Evolutionary conservation across 2,888 invertebrate species (phyloP).

Genomic region (Drosophila subquinaria): DNA sequence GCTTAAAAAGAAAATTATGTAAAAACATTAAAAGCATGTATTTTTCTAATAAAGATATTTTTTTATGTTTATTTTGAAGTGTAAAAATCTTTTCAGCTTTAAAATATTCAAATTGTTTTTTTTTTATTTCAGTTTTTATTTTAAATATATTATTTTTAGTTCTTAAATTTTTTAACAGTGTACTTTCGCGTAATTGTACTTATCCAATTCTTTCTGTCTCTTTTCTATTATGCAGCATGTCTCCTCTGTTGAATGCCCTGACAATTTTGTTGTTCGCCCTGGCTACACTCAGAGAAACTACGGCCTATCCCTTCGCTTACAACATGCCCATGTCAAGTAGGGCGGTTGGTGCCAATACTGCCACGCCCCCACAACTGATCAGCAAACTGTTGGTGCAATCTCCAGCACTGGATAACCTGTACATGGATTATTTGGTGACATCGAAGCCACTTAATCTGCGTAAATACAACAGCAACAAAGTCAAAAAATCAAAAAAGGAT

Average conservation of each 20-base stretch:
- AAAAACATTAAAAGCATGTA: too few relatives aligned
- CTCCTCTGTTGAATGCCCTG: conserved; percentile 20
- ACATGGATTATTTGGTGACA: conserved; percentile 82
- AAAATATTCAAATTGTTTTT: too few relatives aligned
- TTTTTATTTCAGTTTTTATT: too few relatives aligned
- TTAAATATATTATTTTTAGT: too few relatives aligned
- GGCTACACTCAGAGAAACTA: conserved; percentile 30
- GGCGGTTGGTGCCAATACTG: conserved; percentile 6
- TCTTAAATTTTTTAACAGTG: not conserved
- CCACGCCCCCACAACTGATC: conserved; percentile 7
- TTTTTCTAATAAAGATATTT: too few relatives aligned
- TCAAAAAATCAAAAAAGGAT: conserved; percentile 86
- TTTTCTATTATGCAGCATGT: conserved; percentile 50
- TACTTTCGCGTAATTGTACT: conserved; percentile 1
- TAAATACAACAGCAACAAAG: conserved; percentile 80
- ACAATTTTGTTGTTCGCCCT: conserved; percentile 33
- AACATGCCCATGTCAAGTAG: conserved; percentile 29
- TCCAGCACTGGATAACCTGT: conserved; percentile 81
- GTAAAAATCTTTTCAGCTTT: too few relatives aligned
- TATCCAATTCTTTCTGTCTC: conserved; percentile 1
- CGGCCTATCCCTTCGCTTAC: conserved; percentile 48
- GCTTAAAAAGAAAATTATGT: too few relatives aligned
- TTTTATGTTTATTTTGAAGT: too few relatives aligned
- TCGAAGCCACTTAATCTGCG: conserved; percentile 82
- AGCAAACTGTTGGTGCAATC: conserved; percentile 74